Base-by-base conservation (phyloP, 2,888 invertebrate genomes). In the Tetropium fuscum region DNA sequence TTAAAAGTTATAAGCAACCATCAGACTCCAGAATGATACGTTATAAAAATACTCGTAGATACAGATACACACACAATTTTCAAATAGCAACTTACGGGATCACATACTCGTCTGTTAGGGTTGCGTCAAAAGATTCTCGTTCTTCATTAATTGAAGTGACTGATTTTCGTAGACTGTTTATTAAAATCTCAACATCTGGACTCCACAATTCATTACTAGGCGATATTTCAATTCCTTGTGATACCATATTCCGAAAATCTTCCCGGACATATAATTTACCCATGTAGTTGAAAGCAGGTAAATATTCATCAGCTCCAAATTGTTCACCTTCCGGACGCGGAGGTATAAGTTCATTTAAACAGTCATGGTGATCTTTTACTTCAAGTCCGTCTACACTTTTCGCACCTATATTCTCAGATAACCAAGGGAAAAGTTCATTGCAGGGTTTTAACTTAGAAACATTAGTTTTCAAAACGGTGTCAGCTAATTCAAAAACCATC, bases 191-290 rank as follows among this genome's bases (percentile, higher is more conserved):
- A 0, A 80, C 75, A 49, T 80, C 79, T 54, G 70, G 68, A 53
- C 73, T 81, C 81, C 80, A 81, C 32, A 81, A 53, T 41, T 74
- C 68, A 53, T 74, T 71, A 44, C 74, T 74, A n/a, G 71, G 65
- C 0, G 65, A 56, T n/a, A 77, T 61, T 41, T 70, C 57, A 11
- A 78, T 59, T n/a, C 74, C 78, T 47, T 71, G 70, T 2, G 74
- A 70, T 15, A 80, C 64, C 73, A 76, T 74, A 65, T 81, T 75
- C 19, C 79, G 66, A 55, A 82, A 80, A 58, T 82, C 81, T 64
- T 81, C 80, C 8, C 81, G 66, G 1, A 81, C 74, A 55, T 81
- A 82, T 43, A 78, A 55, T 53, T 76, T 71, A 10, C 78, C 66
- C 16, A 78, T 76, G 48, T 74, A 80, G 19, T 70, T 70, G 45